Conservation (phyloP, 2,797 vertebrate genomes). For the Hypotaenidia philippensis region DNA sequence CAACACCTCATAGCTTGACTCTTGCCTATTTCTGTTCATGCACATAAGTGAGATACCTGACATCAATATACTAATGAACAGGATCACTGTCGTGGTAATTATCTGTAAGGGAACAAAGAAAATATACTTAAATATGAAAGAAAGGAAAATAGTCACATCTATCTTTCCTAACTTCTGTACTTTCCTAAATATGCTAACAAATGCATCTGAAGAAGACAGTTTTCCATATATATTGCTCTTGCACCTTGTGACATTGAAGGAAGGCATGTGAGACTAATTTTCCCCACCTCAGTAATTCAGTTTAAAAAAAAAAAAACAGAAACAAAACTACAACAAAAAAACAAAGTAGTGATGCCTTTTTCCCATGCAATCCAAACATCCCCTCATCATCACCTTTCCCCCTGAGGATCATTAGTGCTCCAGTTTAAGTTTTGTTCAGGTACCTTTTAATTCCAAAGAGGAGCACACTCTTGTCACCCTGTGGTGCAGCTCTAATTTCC, state of each 20-base stretch:
- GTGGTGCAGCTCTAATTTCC: background rate
- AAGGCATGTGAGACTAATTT: background rate
- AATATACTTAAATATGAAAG: background rate
- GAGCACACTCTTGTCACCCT: background rate
- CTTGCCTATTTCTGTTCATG: constrained; percentile 88
- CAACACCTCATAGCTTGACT: constrained; percentile 82
- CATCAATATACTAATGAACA: constrained; percentile 86
- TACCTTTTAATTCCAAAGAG: background rate
- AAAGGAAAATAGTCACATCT: background rate
- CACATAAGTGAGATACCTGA: constrained; percentile 88
- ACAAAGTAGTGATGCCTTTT: background rate
- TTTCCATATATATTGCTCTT: background rate
- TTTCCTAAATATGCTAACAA: background rate
- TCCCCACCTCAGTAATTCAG: background rate
- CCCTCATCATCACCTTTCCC: background rate
- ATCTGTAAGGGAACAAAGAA: constrained; percentile 81
- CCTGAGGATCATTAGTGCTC: background rate
- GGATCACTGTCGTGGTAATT: constrained; percentile 87
- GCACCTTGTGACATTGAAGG: background rate
- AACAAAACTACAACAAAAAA: no score
- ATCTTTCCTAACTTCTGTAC: background rate
- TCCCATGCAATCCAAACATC: background rate
- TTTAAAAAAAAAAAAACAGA: no score
- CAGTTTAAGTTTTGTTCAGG: background rate
- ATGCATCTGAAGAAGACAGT: background rate